These are phyloP conservation scores for Synergus laeviventris DNA, from an alignment of 2,888 invertebrate genomes.

Conservation along the genomic window DNA sequence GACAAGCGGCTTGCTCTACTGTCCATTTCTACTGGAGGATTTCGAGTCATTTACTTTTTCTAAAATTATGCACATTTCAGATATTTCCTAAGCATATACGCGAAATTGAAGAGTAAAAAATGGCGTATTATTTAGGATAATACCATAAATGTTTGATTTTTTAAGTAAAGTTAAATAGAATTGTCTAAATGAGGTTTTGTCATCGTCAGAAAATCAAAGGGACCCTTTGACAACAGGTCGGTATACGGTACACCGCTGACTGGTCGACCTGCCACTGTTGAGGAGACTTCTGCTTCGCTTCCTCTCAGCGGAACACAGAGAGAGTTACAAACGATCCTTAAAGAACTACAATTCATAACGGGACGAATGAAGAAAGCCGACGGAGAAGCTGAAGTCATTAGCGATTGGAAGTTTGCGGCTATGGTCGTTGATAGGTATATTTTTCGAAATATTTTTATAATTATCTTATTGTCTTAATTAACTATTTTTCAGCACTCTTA, in stretches of 20 bases:
- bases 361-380: conserved; percentile 95
- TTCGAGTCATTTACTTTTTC: background rate
- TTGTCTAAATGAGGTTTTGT: conserved; percentile 19
- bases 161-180: background rate
- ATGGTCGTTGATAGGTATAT: conserved; percentile 95
- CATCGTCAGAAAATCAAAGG: conserved; percentile 33
- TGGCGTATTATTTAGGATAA: background rate
- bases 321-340: conserved; percentile 92
- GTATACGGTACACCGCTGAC: conserved; percentile 70
- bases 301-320: conserved; percentile 85
- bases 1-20: background rate
- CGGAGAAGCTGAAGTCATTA: conserved; percentile 93
- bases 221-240: conserved; percentile 62
- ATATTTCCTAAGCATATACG: no score
- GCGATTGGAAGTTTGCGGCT: conserved; percentile 98
- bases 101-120: background rate
- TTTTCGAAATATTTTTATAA: conserved; percentile 88
- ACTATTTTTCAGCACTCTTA: background rate
- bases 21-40: background rate
- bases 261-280: conserved; percentile 85
- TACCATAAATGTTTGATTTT: background rate
- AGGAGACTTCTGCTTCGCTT: conserved; percentile 78
- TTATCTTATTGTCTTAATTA: conserved; percentile 87
- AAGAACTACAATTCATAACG: conserved; percentile 96
- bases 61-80: no score